Conservation (phyloP, 2,888 invertebrate species). For the Cistogaster globosa region DNA sequence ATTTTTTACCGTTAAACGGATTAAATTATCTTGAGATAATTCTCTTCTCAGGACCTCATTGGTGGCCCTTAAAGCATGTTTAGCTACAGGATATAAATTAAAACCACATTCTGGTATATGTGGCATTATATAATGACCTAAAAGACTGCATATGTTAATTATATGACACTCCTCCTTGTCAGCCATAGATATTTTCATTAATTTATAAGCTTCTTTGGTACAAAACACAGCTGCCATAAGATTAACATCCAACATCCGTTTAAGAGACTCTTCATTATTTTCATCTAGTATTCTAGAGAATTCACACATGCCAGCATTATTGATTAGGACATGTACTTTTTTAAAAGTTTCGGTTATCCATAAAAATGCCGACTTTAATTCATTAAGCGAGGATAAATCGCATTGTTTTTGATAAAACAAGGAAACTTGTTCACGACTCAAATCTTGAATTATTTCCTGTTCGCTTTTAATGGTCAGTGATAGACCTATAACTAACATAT, state of each 20-base stretch:
- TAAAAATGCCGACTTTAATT: constrained; percentile 84
- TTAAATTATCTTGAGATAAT: constrained; percentile 74
- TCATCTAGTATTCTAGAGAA: constrained; percentile 74
- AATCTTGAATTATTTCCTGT: constrained; percentile 73
- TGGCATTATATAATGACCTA: constrained; percentile 83
- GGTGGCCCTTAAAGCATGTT: constrained; percentile 76
- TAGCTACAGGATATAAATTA: constrained; percentile 79
- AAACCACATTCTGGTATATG: constrained; percentile 74
- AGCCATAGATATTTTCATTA: constrained; percentile 81
- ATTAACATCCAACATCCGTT: constrained; percentile 82
- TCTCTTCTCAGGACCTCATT: constrained; percentile 77
- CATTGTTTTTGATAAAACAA: constrained; percentile 83
- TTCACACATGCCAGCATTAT: constrained; percentile 84
- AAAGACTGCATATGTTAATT: constrained; percentile 83
- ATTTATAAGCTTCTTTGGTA: constrained; percentile 82
- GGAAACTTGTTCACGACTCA: constrained; percentile 72
- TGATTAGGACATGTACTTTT: constrained; percentile 84
- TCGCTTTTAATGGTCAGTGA: constrained; percentile 24
- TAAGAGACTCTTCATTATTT: constrained; percentile 74
- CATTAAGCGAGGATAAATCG: constrained; percentile 84
- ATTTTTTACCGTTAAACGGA: constrained; percentile 75
- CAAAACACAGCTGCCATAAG: constrained; percentile 83
- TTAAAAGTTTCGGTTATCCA: constrained; percentile 83
- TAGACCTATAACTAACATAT: constrained; percentile 38
- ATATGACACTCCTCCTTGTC: constrained; percentile 82